Conservation (phyloP, 2,797 vertebrate genomes). For the Distichodus sexfasciatus region DNA sequence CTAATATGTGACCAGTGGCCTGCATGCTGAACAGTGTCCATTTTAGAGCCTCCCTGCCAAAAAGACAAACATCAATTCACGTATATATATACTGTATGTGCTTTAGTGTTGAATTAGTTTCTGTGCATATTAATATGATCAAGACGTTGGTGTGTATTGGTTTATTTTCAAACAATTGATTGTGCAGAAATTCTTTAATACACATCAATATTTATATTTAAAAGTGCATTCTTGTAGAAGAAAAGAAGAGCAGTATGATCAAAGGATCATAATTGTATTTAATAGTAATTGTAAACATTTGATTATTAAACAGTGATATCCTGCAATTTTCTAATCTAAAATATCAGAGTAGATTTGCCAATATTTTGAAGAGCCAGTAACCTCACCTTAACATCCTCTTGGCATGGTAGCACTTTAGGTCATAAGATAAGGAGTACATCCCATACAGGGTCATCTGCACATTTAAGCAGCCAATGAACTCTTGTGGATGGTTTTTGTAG, state of each 20-base stretch:
- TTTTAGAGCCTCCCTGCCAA: constrained; percentile 82
- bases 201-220: too few relatives aligned
- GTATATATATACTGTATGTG: too few relatives aligned
- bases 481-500: constrained; percentile 87
- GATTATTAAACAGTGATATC: too few relatives aligned
- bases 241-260: too few relatives aligned
- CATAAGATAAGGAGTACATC: constrained; percentile 85
- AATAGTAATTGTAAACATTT: too few relatives aligned
- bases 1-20: constrained; percentile 86
- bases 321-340: too few relatives aligned
- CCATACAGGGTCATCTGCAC: constrained; percentile 87
- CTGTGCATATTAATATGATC: not conserved
- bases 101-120: too few relatives aligned
- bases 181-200: too few relatives aligned
- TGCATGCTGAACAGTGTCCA: constrained; percentile 91
- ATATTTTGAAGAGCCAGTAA: not conserved
- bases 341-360: not conserved
- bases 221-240: too few relatives aligned
- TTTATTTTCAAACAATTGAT: too few relatives aligned
- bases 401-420: constrained; percentile 85
- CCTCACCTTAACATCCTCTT: constrained; percentile 85
- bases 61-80: constrained; percentile 2
- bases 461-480: constrained; percentile 89
- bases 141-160: too few relatives aligned
- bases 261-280: too few relatives aligned